phyloP scores from a whole-genome alignment of 2,113 vertebrate species.

The Hemibates koningsi region DNA sequence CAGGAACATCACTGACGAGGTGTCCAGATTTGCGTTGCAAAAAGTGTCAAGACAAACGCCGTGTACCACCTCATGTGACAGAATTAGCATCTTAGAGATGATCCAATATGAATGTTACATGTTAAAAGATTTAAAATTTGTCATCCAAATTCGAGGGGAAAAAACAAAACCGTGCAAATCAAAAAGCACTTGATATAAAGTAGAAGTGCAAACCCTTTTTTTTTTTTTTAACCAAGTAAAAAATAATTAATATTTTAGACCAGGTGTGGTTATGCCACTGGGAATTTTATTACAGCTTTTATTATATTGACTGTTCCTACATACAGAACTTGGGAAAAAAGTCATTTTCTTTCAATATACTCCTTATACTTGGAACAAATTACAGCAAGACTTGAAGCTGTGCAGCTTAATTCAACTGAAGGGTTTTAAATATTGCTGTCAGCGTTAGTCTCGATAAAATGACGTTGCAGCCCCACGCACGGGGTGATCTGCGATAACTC shows the following conservation, averaged over 20 bases:
- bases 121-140: background rate
- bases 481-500: accelerated
- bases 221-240: background rate
- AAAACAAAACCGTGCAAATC: background rate
- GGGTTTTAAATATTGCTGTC: background rate
- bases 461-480: background rate
- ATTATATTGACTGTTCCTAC: background rate
- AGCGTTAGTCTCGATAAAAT: accelerated
- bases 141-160: background rate
- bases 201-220: accelerated
- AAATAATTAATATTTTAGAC: accelerated
- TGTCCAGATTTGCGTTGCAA: background rate
- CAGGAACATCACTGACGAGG: background rate
- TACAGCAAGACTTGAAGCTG: background rate
- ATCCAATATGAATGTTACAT: accelerated
- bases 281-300: background rate
- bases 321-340: accelerated
- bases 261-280: background rate
- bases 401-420: background rate
- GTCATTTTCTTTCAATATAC: background rate
- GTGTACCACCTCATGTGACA: background rate
- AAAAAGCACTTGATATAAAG: background rate
- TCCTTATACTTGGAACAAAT: background rate
- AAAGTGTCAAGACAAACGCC: background rate
- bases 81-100: background rate